Evolutionary conservation across 2,113 vertebrate species (phyloP), one percentile per base, ranked within the genome.

Genomic region (Nycticryphes semicollaris): DNA sequence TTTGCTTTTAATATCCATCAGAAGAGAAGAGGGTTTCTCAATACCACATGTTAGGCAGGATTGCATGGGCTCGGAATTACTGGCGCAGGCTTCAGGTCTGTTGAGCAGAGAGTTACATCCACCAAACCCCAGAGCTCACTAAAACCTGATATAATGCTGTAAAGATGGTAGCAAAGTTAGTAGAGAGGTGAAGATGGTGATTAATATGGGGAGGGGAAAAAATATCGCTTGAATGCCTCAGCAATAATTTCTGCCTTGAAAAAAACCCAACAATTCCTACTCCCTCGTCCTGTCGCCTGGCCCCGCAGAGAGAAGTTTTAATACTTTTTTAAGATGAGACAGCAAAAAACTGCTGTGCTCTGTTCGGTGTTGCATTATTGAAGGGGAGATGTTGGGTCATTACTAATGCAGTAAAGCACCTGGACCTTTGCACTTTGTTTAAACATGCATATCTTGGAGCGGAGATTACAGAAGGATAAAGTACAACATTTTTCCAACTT

Each of bases 371-470:
- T 95, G 86, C 77, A 89, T 93, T 93, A 87, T 88, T 89, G 35
- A 92, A 80, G 60, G 83, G 83, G 84, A 84, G 70, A 43, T 23
- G 15, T 35, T 17, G 89, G 93, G 86, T 64, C 84, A 60, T 97
- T 96, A 70, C 53, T 84, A 41, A 95, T 89, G 89, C 94, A 96
- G 75, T 56, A n/a, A 7, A 84, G 84, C 84, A 86, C 93, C 94
- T 33, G 82, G 64, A 96, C 93, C 95, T 94, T 89, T 94, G 94
- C 90, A 72, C 96, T 79, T 81, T 92, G 88, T 87, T 95, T 89
- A 78, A 95, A 94, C 90, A 60, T 23, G 88, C 57, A 10, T 75
- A 75, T 95, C 90, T 69, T 48, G 86, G 74, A 57, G 88, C 66
- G 62, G 76, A 84, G 95, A 92, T 96, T 95, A 91, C 57, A 3